Percentiles rank a stretch among this genome's conserved stretches.
phyloP scores from a whole-genome alignment of 1,140 invertebrate species.

The Callitettix versicolor region DNA sequence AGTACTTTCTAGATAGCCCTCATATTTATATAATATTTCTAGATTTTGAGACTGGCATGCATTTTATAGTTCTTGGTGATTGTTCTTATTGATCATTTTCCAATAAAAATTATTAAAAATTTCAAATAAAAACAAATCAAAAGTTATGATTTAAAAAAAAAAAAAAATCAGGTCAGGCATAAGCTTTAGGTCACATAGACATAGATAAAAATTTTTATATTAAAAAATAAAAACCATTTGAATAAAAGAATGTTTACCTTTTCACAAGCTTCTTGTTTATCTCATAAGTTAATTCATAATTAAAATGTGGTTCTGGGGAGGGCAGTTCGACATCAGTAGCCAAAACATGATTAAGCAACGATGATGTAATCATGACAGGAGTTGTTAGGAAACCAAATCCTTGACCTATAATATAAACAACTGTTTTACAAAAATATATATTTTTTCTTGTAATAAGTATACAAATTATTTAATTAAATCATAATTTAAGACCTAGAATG shows the following conservation, averaged over 20 bases:
- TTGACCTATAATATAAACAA: slow-evolving; percentile 15
- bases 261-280: slow-evolving; percentile 20
- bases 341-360: slow-evolving; percentile 15
- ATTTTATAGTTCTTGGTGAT: no score
- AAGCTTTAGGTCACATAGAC: neutral
- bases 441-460: neutral
- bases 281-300: slow-evolving; percentile 20
- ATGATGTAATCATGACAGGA: slow-evolving; percentile 17
- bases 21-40: no score
- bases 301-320: slow-evolving; percentile 15
- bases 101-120: no score
- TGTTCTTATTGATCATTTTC: no score
- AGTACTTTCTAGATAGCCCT: no score
- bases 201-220: neutral
- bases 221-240: neutral
- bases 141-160: no score
- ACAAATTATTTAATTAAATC: neutral
- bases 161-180: neutral
- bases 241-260: slow-evolving; percentile 9
- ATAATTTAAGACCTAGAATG: no score
- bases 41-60: no score
- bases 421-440: neutral
- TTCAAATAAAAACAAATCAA: no score
- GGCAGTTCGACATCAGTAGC: slow-evolving; percentile 16
- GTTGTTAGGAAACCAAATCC: slow-evolving; percentile 20